Base-by-base conservation (phyloP, 2,888 invertebrate genomes). In the Hirtodrosophila trivittata region DNA sequence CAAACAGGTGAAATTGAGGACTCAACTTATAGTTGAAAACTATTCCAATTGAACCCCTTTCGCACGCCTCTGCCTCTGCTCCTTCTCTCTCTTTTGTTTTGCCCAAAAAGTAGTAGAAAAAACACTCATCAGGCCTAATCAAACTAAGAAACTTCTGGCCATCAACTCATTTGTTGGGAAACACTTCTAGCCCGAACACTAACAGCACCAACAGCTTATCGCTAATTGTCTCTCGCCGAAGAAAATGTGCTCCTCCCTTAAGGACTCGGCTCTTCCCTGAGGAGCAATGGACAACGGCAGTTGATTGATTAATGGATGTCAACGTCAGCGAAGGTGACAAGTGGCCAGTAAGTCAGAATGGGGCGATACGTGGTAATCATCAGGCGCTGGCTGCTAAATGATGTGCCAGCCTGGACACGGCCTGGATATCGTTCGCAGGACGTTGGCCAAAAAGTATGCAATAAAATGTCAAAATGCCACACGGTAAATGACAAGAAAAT, bases 281-380 rank as follows among this genome's bases (percentile, higher is more conserved):
- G 49, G n/a, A n/a, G 18, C 37, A 10, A 42, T 38, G 28, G 60
- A 55, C 55, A 60, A 59, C 54, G 52, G 45, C 59, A 66, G 58
- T 70, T 78, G 86, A 82, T 82, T 82, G 82, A 82, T 82, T 82
- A 82, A 82, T 82, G 86, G 76, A 60, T 73, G 86, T 73, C 82
- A 78, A 66, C 63, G 75, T 65, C 84, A 66, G 66, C 54, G 65
- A 77, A 80, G 80, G 77, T 78, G 87, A 87, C 82, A 82, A 87
- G 80, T 85, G 68, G 67, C 66, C 69, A 57, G 47, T 28, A 82
- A 81, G 78, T 69, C 73, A 52, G n/a, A n/a, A n/a, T n/a, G n/a
- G 57, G 52, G 18, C 18, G 18, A 21, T 21, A 21, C 18, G 64
- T 55, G 56, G 50, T 57, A 70, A 65, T 64, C 66, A 43, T 37